Base-by-base conservation (phyloP, 2,797 vertebrate species). In the Gymnopithys bicolor region DNA sequence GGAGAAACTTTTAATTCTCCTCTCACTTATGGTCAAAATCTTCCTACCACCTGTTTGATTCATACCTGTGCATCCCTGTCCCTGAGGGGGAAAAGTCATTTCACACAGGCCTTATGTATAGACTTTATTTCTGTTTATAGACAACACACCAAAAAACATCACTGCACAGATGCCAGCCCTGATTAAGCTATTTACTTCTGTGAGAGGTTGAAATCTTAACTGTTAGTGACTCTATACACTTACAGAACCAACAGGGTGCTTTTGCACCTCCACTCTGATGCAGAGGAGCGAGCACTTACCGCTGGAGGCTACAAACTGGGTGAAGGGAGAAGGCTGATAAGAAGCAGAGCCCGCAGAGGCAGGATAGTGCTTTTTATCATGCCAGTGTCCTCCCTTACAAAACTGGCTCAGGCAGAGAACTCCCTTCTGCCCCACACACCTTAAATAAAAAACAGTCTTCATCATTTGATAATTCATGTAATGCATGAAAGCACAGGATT, bases 81-180 rank as follows among this genome's bases (percentile, higher is more conserved):
- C 62, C 0, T 17, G 21, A 51, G 8, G 2, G 6, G 5, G 2
- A 0, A 23, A 27, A 27, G 4, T 6, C 0, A 32, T 39, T 73
- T 76, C 35, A 75, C 11, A 24, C 0, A 25, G 6, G 4, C 58
- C 83, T 67, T 27, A 64, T 4, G 74, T 2, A 19, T 1, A 46
- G 6, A 71, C 43, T 53, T 45, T 48, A 66, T 4, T 48, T 35
- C 6, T 39, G 8, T 11, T 51, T 78, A 39, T 5, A 81, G 13
- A 49, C 4, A 32, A 2, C 2, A 5, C 17, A 62, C 8, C 9
- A 33, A 67, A 64, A 55, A 68, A 39, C 63, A 56, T 28, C 32
- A 58, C 11, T 53, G 27, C 46, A 68, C 5, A 79, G 6, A 77
- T 55, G 18, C 10, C 37, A 51, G 15, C 6, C 3, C 3, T 12